phyloP scores from a whole-genome alignment of 2,113 vertebrate genomes.

The Prochilodus magdalenae region DNA sequence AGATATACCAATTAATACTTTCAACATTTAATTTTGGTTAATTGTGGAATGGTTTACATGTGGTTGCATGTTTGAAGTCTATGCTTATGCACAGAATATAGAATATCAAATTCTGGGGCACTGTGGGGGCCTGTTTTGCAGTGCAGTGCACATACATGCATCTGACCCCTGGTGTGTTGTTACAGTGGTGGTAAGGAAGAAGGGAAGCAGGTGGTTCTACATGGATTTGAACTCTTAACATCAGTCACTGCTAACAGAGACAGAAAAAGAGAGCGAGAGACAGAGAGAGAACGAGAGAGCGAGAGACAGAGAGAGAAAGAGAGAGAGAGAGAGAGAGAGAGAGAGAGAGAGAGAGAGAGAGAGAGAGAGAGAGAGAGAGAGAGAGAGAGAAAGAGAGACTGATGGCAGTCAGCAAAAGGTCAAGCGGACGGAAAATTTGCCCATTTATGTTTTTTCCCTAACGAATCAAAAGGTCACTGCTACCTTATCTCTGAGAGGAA shows the following conservation, averaged over 20 bases:
- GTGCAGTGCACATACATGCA: too few relatives aligned
- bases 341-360: background rate
- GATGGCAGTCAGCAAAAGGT: conserved; percentile 45
- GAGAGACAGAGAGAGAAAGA: conserved; percentile 14
- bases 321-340: too few relatives aligned
- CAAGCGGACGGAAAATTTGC: conserved; percentile 54
- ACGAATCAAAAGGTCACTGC: conserved; percentile 54
- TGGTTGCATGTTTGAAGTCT: too few relatives aligned
- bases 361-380: conserved; percentile 4
- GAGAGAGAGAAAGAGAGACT: conserved; percentile 11
- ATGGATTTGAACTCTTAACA: conserved; percentile 21
- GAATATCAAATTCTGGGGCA: too few relatives aligned
- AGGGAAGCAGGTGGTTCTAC: background rate
- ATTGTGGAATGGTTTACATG: too few relatives aligned
- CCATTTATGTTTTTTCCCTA: conserved; percentile 29
- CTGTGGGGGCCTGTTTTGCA: too few relatives aligned
- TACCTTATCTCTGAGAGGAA: conserved; percentile 67
- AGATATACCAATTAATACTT: too few relatives aligned
- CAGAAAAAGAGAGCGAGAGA: too few relatives aligned
- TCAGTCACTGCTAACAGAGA: conserved; percentile 24
- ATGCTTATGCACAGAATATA: too few relatives aligned
- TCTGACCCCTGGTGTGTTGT: background rate
- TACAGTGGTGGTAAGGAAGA: background rate
- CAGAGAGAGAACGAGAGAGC: too few relatives aligned
- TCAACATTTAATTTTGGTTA: too few relatives aligned